Percentiles rank a stretch among this genome's conserved stretches.
Conservation (phyloP, 2,888 invertebrate genomes). For the Phymatocera aterrima region DNA sequence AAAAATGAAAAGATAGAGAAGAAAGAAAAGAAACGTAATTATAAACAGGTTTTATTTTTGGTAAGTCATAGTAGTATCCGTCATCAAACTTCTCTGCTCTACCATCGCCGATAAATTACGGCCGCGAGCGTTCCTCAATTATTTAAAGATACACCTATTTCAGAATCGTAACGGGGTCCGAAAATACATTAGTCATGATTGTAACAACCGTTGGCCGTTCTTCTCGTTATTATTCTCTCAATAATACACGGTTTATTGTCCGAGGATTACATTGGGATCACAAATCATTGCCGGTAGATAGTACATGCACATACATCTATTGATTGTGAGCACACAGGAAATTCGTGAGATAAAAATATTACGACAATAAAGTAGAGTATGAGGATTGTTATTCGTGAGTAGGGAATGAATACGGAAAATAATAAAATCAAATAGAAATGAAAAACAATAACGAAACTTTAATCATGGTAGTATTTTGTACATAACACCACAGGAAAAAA, state of each 20-base stretch:
- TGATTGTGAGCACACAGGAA: not conserved
- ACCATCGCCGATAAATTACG: not conserved
- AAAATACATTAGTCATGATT: not conserved
- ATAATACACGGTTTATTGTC: too few species aligned
- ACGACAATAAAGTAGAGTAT: too few species aligned
- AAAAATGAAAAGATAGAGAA: not conserved
- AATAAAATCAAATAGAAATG: too few species aligned
- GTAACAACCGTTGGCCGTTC: too few species aligned
- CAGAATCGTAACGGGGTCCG: not conserved
- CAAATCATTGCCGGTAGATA: too few species aligned
- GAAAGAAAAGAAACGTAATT: not conserved
- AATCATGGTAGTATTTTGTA: too few species aligned
- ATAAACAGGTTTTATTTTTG: slow-evolving; percentile 12
- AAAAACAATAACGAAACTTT: too few species aligned
- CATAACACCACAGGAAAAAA: too few species aligned
- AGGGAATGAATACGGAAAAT: not conserved
- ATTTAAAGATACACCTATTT: not conserved
- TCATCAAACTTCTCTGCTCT: not conserved
- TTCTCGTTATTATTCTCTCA: too few species aligned
- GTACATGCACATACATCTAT: not conserved
- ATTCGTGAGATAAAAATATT: not conserved
- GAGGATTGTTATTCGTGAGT: too few species aligned
- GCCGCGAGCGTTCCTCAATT: slow-evolving; percentile 11
- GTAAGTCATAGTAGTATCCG: not conserved
- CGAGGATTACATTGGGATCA: too few species aligned